Evolutionary conservation across 92 coral and sea anemone species (phyloP), one percentile per base, ranked within the genome.

Genomic region (Epizoanthus ramosus): DNA sequence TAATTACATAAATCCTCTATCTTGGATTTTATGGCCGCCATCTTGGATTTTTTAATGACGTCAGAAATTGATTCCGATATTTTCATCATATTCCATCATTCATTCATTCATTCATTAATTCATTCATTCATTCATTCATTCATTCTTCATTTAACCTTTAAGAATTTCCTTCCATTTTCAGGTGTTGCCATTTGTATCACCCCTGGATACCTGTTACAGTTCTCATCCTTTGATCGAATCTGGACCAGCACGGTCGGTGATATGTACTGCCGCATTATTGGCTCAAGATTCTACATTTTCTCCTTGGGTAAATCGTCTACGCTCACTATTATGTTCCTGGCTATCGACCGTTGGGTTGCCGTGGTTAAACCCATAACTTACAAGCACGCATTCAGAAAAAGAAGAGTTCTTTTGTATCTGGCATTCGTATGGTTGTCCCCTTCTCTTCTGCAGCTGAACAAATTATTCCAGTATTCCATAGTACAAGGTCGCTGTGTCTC

Each of bases 311-410:
- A 71, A 16, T 71, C 75, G 14, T 71, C 75, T n/a, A 71, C 57
- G 10, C 57, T 71, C 56, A 43, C 75, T 0, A 56, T 71, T 56
- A 71, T 71, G 75, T 71, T 41, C 39, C 75, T 71, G 16, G 75
- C 75, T 9, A 47, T 71, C 58, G 75, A 71, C 18, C 75, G 75
- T 31, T 71, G 75, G 75, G 17, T 45, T 53, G 75, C 75, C 33
- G 75, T 71, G n/a, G 57, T 47, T 5, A 43, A 21, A 8, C 75
- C 75, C 2, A 41, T 71, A 16, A 39, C n/a, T 3, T 71, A 71
- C 75, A 71, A 47, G 50, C 75, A 23, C 45, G 5, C 35, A 12
- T 47, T 47, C 45, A 47, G 23, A 58, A 71, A 45, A 45, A 71
- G 39, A n/a, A 71, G 57, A 71, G 54, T 71, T 19, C 14, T 41